Base-by-base conservation (phyloP, 2,797 vertebrate genomes). In the Sebastolobus alascanus region DNA sequence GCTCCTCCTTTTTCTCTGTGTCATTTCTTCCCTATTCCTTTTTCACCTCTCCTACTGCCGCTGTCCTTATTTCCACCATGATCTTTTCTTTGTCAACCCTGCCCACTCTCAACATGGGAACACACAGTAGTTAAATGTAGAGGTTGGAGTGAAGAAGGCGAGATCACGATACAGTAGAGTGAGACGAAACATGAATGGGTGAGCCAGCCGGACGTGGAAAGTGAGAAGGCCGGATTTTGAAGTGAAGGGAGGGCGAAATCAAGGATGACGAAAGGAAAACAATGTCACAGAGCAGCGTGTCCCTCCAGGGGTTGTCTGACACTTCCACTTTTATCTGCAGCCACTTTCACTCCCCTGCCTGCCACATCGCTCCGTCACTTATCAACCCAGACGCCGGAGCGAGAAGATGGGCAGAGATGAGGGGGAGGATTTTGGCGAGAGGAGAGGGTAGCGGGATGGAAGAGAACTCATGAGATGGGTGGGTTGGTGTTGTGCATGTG, bases 231-330 rank as follows among this genome's bases (percentile, higher is more conserved):
- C 43, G 76, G 38, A 79, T 83, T 85, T 75, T 68, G 43, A 70
- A 77, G 69, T 25, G 52, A 52, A 78, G 43, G 37, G 25, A 52
- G 25, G 13, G 35, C n/a, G 8, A 84, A 83, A 79, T 79, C 18
- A 83, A 65, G 38, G 37, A 69, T 46, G 68, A 75, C 52, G 18
- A 71, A 61, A 68, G 60, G 31, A 67, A 82, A 86, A 86, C 77
- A 63, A 18, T 79, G 55, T 73, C 68, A 31, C 73, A 33, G 31
- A 61, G 52, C 65, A 25, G n/a, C 10, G n/a, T 33, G 74, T 80
- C 82, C 80, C 84, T 86, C 70, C 74, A 65, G 88, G 88, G 79
- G 64, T 69, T 55, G 75, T 89, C 87, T 90, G 89, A 87, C 86
- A 88, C 86, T 77, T 89, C 76, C 68, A 77, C 83, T 90, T 89